Base-by-base conservation (phyloP, 2,113 vertebrate genomes). In the Ondatra zibethicus region DNA sequence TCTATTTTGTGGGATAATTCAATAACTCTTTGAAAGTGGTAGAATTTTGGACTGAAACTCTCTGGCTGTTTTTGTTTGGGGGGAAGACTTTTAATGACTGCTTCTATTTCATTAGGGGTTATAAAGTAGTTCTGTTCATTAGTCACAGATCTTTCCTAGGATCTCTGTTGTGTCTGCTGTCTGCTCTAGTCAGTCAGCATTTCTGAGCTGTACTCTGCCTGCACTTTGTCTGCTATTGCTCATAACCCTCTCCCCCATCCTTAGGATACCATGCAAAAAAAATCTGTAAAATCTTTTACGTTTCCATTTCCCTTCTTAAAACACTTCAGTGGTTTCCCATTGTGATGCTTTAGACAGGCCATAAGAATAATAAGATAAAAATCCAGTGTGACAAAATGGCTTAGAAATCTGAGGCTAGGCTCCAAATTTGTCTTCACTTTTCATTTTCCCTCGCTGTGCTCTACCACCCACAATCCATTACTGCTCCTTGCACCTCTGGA, bases 351-450 rank as follows among this genome's bases (percentile, higher is more conserved):
- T 70, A 89, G 42, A 42, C 6, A 61, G 72, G 33, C 61, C 65
- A 87, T 92, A 80, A n/a, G 36, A 95, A 89, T 78, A 78, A 36
- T 25, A 81, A 85, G 16, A 66, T 45, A 55, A 47, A 96, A 93
- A 31, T 50, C 5, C n/a, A 91, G 17, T 21, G 70, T 27, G 77
- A 7, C n/a, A 8, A 63, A 29, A 42, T 66, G 36, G 7, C 45
- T 73, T 88, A 88, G 17, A 85, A 19, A 90, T 52, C 29, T 90
- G 33, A 58, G 3, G 8, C 88, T 29, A 81, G 76, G 3, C 29
- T 77, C 5, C 16, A 5, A 45, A 45, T 66, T 7, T 33, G 14
- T 85, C 23, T 89, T 63, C 1, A 58, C 21, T 36, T 39, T 96
- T 92, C 63, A 9, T 72, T 31, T 89, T 1, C 11, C 75, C 36